Base-by-base conservation (phyloP, 35 echinoderm and acorn worm species). In the Strongylocentrotus purpuratus region DNA sequence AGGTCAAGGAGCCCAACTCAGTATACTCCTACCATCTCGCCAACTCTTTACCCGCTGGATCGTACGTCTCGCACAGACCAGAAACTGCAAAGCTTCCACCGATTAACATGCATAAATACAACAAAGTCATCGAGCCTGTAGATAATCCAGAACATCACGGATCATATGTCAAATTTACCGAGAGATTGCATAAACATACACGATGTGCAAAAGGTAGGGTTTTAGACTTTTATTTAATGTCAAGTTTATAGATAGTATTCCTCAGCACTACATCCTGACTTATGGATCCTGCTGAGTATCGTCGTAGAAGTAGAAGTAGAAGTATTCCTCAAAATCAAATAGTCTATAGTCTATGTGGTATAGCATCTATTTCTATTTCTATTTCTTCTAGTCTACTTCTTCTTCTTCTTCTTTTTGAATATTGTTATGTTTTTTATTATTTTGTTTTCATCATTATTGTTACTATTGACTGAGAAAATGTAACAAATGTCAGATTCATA, bases 161-260 rank as follows among this genome's bases (percentile, higher is more conserved):
- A 17, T 97, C 97, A 25, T 99, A 99, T 70, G 98, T 99, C 12
- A 96, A 96, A 92, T 99, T 96, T 88, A 99, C 98, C 87, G 95
- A 95, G 91, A 95, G 96, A 86, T 90, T 97, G 46, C 96, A 90
- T 55, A 99, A 99, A 86, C 98, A 99, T 61, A 99, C 97, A 50
- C 88, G 98, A 94, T 94, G 95, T 86, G 59, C 46, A 88, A 97
- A 94, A 87, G 98, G 98, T 99, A 91, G 93, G 95, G 86, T 48
- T 89, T 94, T 35, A 55, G 6, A 18, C 10, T 85, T 70, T n/a
- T 46, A 13, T 31, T 60, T 12, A 61, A 94, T 33, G n/a, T n/a
- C n/a, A 85, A 50, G 48, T n/a, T n/a, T n/a, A n/a, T n/a, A n/a
- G n/a, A 48, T 9, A 10, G 8, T 50, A 50, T 50, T 50, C 48